Evolutionary conservation across 2,888 invertebrate genomes (phyloP).

Genomic region (Rhamphomyia laevipes): DNA sequence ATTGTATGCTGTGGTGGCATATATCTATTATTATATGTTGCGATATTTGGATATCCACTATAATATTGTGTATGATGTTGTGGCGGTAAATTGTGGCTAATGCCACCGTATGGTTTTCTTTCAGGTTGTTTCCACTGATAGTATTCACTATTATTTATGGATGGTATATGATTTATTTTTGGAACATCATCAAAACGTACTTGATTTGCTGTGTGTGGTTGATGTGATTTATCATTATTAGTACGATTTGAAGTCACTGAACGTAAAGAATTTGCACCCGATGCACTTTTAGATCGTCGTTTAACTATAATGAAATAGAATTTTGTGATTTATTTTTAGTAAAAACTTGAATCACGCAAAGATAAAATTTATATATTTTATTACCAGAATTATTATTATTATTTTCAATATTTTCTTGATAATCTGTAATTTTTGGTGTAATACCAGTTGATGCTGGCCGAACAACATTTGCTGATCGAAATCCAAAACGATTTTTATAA

Average conservation of each 20-base stretch:
- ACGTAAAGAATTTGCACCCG: slow-evolving; percentile 26
- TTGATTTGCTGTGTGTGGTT: slow-evolving; percentile 9
- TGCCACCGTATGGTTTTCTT: neutral
- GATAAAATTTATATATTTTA: too few relatives aligned
- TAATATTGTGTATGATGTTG: too few relatives aligned
- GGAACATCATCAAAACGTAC: slow-evolving; percentile 17
- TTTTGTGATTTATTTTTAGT: slow-evolving; percentile 1
- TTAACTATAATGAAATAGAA: slow-evolving; percentile 23
- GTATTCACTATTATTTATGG: slow-evolving; percentile 28
- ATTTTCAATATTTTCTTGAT: slow-evolving; percentile 39
- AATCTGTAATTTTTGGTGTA: slow-evolving; percentile 54
- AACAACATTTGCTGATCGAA: slow-evolving; percentile 44
- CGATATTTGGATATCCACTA: too few relatives aligned
- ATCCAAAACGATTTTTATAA: slow-evolving; percentile 65
- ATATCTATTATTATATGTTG: slow-evolving; percentile 9
- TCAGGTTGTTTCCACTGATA: slow-evolving; percentile 30
- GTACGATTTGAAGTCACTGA: slow-evolving; percentile 25
- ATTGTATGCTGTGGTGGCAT: slow-evolving; percentile 24
- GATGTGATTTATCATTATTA: slow-evolving; percentile 19
- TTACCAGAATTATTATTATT: slow-evolving; percentile 32
- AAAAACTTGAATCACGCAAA: too few relatives aligned
- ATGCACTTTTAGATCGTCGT: slow-evolving; percentile 37
- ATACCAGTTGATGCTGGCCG: slow-evolving; percentile 45
- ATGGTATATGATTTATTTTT: slow-evolving; percentile 33
- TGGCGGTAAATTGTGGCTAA: too few relatives aligned